Evolutionary conservation across 2,113 vertebrate genomes (phyloP).

Genomic region (cattle (Bos taurus)): DNA sequence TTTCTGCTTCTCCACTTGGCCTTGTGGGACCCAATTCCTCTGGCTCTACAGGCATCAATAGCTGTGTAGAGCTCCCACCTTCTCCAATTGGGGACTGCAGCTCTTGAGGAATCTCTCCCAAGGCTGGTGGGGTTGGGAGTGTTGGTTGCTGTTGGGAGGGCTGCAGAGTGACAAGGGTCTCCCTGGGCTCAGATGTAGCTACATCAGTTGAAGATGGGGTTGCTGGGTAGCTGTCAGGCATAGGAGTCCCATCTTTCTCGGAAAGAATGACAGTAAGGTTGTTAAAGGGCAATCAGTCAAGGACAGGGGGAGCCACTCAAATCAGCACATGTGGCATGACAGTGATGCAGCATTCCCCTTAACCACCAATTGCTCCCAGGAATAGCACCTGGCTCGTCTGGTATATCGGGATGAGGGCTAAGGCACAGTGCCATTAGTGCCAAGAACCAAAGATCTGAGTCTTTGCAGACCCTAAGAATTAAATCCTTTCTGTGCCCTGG

Average conservation of each 20-base stretch:
- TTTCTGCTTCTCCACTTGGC: constrained; percentile 86
- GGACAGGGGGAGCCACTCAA: neutral
- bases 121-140: constrained; percentile 82
- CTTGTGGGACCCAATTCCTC: constrained; percentile 84
- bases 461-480: neutral
- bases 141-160: constrained; percentile 86
- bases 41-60: constrained; percentile 83
- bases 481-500: constrained; percentile 19
- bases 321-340: neutral
- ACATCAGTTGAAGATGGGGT: constrained; percentile 89
- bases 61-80: constrained; percentile 72
- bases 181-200: constrained; percentile 84
- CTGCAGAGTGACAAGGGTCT: constrained; percentile 87
- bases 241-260: constrained; percentile 81
- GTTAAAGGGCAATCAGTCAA: constrained; percentile 37
- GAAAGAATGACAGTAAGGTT: constrained; percentile 57
- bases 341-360: neutral
- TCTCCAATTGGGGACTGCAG: constrained; percentile 77
- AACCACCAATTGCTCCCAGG: neutral
- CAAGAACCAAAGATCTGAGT: neutral
- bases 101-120: constrained; percentile 80
- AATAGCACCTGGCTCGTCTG: neutral
- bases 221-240: constrained; percentile 89
- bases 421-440: neutral
- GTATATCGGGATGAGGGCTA: neutral